Conservation (phyloP, 2,797 vertebrate genomes). For the Microctenopoma lineatum region DNA sequence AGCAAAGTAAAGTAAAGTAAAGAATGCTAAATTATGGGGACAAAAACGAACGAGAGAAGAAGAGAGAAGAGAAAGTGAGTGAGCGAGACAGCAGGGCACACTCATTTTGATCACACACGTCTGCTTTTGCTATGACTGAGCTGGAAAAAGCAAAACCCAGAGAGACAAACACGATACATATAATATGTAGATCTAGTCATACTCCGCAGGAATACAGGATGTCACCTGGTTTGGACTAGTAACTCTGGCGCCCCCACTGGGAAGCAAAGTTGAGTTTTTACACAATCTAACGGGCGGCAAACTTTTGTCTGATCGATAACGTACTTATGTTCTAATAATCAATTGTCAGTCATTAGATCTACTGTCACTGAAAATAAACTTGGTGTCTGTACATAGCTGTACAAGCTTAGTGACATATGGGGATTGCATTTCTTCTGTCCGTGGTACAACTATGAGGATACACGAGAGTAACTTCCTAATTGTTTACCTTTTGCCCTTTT, state of each 20-base stretch:
- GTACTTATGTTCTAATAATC: too few relatives aligned
- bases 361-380: too few relatives aligned
- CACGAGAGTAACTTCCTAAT: constrained; percentile 21
- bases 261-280: not conserved
- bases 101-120: constrained; percentile 36
- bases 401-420: not conserved
- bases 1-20: too few relatives aligned
- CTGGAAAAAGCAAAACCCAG: constrained; percentile 49
- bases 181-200: not conserved
- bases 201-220: constrained; percentile 8
- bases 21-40: constrained; percentile 37
- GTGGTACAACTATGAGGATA: not conserved
- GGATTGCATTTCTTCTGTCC: not conserved
- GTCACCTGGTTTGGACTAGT: constrained; percentile 1
- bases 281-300: not conserved
- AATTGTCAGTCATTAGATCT: too few relatives aligned
- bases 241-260: constrained; percentile 3
- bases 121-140: constrained; percentile 71
- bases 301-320: not conserved
- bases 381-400: too few relatives aligned
- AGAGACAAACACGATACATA: constrained; percentile 21
- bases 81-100: constrained; percentile 28
- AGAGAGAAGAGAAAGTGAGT: constrained; percentile 58
- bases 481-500: constrained; percentile 55
- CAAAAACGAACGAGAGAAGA: constrained; percentile 28